Conservation (phyloP, 2,797 vertebrate genomes). For the Sebastes taczanowskii region DNA sequence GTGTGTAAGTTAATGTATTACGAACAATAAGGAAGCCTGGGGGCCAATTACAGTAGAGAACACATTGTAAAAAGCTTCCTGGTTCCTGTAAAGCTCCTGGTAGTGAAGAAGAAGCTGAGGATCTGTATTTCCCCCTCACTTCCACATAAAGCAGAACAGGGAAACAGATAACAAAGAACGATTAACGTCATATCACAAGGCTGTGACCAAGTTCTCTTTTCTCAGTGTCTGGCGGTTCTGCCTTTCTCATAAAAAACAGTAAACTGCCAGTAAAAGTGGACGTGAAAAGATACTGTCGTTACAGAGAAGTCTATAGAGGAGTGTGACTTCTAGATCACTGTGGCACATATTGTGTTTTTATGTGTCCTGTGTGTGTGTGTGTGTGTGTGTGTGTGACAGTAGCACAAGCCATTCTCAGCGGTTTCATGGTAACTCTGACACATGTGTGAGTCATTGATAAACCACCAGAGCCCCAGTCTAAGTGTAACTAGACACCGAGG, state of each 20-base stretch:
- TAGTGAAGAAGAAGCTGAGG: conserved; percentile 23
- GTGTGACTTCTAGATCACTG: neutral
- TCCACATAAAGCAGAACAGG: conserved; percentile 56
- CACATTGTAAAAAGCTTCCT: conserved; percentile 6
- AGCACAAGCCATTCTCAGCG: neutral
- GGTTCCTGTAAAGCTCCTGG: conserved; percentile 41
- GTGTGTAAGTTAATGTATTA: conserved; percentile 23
- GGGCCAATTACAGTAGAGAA: neutral
- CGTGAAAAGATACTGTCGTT: neutral
- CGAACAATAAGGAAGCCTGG: conserved; percentile 35
- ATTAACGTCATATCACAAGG: neutral
- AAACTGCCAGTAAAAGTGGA: neutral
- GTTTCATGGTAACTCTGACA: conserved; percentile 32
- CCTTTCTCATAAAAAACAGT: neutral
- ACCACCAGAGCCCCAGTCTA: neutral
- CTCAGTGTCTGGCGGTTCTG: conserved; percentile 11
- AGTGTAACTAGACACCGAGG: neutral
- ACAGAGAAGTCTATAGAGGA: neutral
- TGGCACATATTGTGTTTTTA: neutral
- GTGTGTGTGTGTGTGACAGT: neutral
- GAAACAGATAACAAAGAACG: conserved; percentile 49
- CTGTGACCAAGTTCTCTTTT: conserved; percentile 54
- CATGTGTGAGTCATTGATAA: conserved; percentile 38
- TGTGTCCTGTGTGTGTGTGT: neutral
- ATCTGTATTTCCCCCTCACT: conserved; percentile 47